Evolutionary conservation across 2,888 invertebrate species (phyloP).

Genomic region (Drosophila atroscutellata): DNA sequence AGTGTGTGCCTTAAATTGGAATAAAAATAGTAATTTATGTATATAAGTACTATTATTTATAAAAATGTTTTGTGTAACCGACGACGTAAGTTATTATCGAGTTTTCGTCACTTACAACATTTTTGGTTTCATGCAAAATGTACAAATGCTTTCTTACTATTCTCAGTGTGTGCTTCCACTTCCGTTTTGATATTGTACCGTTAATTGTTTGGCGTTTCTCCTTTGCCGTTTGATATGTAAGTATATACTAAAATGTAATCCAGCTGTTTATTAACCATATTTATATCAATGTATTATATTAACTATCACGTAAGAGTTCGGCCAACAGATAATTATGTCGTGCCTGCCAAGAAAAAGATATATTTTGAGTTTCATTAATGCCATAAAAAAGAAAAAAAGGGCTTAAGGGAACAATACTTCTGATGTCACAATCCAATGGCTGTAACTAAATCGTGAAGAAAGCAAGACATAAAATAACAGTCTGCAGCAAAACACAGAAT

Average conservation of each 20-base stretch:
- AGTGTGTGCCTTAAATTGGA: too few relatives aligned
- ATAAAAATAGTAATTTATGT: too few relatives aligned
- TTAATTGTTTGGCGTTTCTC: not conserved
- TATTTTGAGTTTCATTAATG: not conserved
- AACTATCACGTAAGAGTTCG: not conserved
- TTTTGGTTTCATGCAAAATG: conserved; percentile 61
- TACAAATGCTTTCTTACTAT: conserved; percentile 47
- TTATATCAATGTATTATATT: not conserved
- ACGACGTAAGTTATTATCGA: too few relatives aligned
- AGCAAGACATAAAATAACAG: not conserved
- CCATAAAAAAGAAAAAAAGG: not conserved
- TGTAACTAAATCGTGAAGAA: not conserved
- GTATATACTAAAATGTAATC: not conserved
- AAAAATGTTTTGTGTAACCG: too few relatives aligned
- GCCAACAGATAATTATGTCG: not conserved
- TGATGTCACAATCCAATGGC: not conserved
- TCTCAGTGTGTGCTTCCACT: conserved; percentile 2
- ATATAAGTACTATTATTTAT: too few relatives aligned
- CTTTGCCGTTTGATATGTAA: not conserved
- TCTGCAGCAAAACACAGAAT: not conserved
- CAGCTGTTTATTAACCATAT: not conserved
- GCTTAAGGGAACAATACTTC: not conserved
- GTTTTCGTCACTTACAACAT: not conserved
- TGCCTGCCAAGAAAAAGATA: not conserved
- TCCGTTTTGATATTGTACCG: conserved; percentile 3